Base-by-base conservation (phyloP, 2,113 vertebrate genomes). In the Ibidorhyncha struthersii region DNA sequence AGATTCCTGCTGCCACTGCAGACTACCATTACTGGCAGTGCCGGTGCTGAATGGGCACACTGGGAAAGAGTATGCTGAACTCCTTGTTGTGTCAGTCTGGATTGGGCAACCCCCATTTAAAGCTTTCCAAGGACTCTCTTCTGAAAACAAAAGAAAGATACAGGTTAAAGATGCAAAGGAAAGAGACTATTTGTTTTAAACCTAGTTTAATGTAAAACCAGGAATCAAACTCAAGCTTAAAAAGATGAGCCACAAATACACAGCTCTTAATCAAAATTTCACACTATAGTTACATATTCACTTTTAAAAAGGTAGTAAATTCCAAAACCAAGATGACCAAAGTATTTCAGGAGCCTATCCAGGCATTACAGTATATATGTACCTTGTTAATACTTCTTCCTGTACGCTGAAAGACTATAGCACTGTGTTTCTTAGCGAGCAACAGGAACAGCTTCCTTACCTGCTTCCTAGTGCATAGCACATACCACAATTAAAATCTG, bases 41-140 rank as follows among this genome's bases (percentile, higher is more conserved):
- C 94, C 18, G 2, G 71, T 85, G 92, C 89, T 95, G n/a, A 96
- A 97, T 1, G 97, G 90, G 78, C 97, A 98, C 12, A 65, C 49
- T 1, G 93, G 61, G 71, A 98, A 98, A 38, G 95, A 74, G 83
- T 96, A 96, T 19, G 97, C 83, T 3, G 97, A 92, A 78, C 38
- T 97, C 76, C 86, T 56, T 17, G 91, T 77, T 4, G 50, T n/a
- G 36, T 97, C 98, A 15, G 93, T 95, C 90, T 96, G 93, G 38
- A 94, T 40, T 3, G 97, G 94, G 94, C 90, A 97, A 90, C 91
- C 89, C 73, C 97, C 95, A 95, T 96, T 93, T 49, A 97, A 89
- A 93, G 97, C 93, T 95, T 97, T 98, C 98, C 97, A 98, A 45
- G 97, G 97, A 71, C 92, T 96, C 74, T 97, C 94, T 96, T 98